Evolutionary conservation across 2,113 vertebrate genomes (phyloP).

Genomic region (Turdus rufiventris): DNA sequence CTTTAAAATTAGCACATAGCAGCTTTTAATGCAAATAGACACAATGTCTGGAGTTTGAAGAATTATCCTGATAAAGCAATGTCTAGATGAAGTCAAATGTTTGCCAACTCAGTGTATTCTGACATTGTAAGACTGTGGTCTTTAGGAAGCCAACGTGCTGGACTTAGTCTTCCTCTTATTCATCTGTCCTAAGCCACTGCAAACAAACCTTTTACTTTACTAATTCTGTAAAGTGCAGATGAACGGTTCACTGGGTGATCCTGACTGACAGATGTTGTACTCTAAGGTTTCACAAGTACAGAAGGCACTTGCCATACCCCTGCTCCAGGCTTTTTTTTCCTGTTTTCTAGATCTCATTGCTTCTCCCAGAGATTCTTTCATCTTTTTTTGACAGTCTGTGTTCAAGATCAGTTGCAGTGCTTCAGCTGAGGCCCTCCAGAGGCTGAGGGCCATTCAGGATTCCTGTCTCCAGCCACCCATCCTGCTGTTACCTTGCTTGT

Average conservation of each 20-base stretch:
- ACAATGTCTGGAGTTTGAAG: neutral
- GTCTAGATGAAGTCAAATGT: slow-evolving; percentile 11
- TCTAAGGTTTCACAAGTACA: neutral
- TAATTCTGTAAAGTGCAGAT: neutral
- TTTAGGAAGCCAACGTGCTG: neutral
- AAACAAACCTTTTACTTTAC: neutral
- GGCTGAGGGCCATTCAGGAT: neutral
- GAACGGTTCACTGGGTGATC: neutral
- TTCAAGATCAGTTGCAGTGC: neutral
- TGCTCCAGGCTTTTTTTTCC: neutral
- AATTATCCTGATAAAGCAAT: neutral
- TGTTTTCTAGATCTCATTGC: neutral
- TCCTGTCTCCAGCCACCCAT: neutral
- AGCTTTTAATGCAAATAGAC: slow-evolving; percentile 43
- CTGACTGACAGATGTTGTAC: neutral
- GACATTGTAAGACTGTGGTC: neutral
- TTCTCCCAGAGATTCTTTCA: neutral
- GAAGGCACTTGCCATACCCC: neutral
- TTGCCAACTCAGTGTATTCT: slow-evolving; percentile 12
- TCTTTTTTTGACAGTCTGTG: neutral
- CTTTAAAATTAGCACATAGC: slow-evolving; percentile 32
- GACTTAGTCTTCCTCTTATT: neutral
- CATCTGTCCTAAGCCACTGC: neutral
- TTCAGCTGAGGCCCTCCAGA: neutral
- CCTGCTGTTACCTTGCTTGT: neutral